Evolutionary conservation across 2,888 invertebrate species (phyloP), one percentile per base, ranked within the genome.

Genomic region (Diarsia rubi): DNA sequence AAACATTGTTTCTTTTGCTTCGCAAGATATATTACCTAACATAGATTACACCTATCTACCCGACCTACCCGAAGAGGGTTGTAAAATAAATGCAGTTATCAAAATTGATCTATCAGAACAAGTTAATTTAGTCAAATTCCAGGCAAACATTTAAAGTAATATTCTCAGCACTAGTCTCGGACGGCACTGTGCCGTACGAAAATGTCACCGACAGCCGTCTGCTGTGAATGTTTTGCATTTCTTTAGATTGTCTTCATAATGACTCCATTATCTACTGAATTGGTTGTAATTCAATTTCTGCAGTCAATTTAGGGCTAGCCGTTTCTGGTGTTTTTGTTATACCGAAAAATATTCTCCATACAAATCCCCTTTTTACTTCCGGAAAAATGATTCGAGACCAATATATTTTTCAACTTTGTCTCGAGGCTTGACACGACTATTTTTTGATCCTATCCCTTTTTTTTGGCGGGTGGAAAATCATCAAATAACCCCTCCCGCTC

Each of bases 141-240:
- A 52, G 14, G 12, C n/a, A 65, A 68, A 14, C n/a, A 54, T 27
- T 9, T 19, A 19, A 5, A 63, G 14, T 24, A 59, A 45, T 45
- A 64, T n/a, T 63, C 81, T 24, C 82, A 69, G 16, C 84, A 72
- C 82, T 81, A 81, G 57, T 60, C n/a, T n/a, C n/a, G 12, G 21
- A 24, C 65, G 19, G 37, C 52, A 63, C 44, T 14, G 64, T 74
- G 75, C 79, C 88, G 85, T 86, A 89, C 79, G 87, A 88, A 90
- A 90, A 90, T 90, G 89, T 86, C 88, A 88, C 84, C 77, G 67
- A 70, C 73, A 83, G 66, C 71, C 72, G 72, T 54, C 75, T 63
- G 71, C 59, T 57, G 44, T 59, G 37, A 78, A 79, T 78, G 54
- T 75, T 83, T 80, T 71, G 73, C 68, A 68, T 81, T 80, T 86